These are phyloP conservation scores for Eptesicus fuscus DNA, from an alignment of 2,113 vertebrate species.

Conservation along the genomic window DNA sequence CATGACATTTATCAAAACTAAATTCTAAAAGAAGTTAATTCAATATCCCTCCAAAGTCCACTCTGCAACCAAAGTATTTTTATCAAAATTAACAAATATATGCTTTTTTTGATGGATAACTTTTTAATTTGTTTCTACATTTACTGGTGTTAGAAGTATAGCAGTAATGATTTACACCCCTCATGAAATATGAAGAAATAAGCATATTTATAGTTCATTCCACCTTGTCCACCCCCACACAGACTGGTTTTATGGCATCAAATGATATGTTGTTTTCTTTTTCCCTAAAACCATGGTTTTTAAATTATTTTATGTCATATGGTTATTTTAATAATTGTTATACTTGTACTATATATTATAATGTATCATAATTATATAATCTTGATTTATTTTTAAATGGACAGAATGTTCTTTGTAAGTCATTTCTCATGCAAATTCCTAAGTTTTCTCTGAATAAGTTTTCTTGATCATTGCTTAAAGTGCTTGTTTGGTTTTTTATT, in stretches of 20 bases:
- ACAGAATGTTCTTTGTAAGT: not conserved
- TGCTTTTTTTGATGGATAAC: not conserved
- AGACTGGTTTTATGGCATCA: not conserved
- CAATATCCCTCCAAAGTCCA: not conserved
- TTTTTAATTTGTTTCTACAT: slow-evolving; percentile 35
- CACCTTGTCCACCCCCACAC: not conserved
- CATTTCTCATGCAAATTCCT: not conserved
- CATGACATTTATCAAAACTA: not conserved
- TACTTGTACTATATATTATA: not conserved
- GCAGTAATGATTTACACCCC: not conserved
- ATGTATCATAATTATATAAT: not conserved
- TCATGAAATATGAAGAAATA: slow-evolving; percentile 20
- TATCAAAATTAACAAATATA: not conserved
- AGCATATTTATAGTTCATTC: not conserved
- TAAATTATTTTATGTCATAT: not conserved
- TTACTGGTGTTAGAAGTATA: slow-evolving; percentile 19
- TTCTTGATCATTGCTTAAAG: not conserved
- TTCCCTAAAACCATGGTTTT: not conserved
- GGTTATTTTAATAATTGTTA: slow-evolving; percentile 39
- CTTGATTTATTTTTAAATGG: not conserved
- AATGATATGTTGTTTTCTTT: not conserved
- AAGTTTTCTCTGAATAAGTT: not conserved
- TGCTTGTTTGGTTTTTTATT: not conserved
- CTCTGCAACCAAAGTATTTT: not conserved
- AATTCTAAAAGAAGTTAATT: not conserved